Evolutionary conservation across 2,888 invertebrate genomes (phyloP).

Genomic region (Caenorhabditis auriculariae): DNA sequence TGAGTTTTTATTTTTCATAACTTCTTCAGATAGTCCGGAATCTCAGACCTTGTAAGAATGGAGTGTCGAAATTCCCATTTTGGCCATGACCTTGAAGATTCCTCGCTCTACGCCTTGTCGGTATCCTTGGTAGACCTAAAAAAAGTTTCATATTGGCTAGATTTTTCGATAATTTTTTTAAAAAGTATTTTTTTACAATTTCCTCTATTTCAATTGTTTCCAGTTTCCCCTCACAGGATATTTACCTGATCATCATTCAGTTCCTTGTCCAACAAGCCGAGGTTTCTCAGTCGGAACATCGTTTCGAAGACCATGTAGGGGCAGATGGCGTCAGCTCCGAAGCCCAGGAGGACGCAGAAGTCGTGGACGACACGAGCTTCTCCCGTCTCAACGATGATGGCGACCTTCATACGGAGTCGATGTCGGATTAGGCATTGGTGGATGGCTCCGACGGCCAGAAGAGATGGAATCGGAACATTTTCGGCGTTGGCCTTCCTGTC

Average conservation of each 20-base stretch:
- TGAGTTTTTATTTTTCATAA: too few species aligned
- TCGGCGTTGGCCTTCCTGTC: constrained; percentile 71
- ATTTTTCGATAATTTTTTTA: constrained; percentile 45
- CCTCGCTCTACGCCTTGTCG: constrained; percentile 88
- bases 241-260: constrained; percentile 65
- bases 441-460: constrained; percentile 85
- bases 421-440: constrained; percentile 94
- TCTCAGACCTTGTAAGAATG: constrained; percentile 83
- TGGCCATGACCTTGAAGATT: constrained; percentile 92
- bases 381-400: constrained; percentile 89
- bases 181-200: too few species aligned
- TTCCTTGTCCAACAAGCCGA: constrained; percentile 80
- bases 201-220: too few species aligned
- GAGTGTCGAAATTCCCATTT: constrained; percentile 98
- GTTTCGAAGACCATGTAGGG: constrained; percentile 85
- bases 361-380: constrained; percentile 90
- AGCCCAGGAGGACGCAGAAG: constrained; percentile 89
- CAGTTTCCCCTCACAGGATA: not conserved
- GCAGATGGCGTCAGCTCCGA: constrained; percentile 93
- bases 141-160: not conserved
- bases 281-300: constrained; percentile 80
- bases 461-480: constrained; percentile 71
- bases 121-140: constrained; percentile 72
- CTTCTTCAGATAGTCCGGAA: not conserved
- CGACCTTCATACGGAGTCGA: constrained; percentile 87